Evolutionary conservation across 2,113 vertebrate species (phyloP), one percentile per base, ranked within the genome.

Genomic region (Strigops habroptila): DNA sequence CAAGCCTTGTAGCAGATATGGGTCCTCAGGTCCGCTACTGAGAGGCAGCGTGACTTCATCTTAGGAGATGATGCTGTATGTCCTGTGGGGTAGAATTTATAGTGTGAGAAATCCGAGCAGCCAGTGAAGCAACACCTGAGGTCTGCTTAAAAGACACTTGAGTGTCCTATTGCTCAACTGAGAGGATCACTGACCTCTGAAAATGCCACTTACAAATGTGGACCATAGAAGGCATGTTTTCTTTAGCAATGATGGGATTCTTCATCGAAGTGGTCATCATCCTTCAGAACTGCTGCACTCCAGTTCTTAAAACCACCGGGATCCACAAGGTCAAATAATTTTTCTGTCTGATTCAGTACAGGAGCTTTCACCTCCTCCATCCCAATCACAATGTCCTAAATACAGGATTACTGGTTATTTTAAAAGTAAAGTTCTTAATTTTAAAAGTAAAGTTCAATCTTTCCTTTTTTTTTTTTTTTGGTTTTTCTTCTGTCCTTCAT

Each of bases 171-270:
- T 70, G 7, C 13, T 49, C 18, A 39, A 27, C 27, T 9, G 2
- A 1, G 7, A 25, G 44, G 10, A 77, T 44, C 0, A 0, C 2
- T 62, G 28, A 31, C 25, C 8, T 49, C 30, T 73, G 30, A 51
- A 85, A 57, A 48, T 23, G 37, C 4, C 9, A 27, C 2, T 69
- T 31, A 17, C 7, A 69, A 39, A 64, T 4, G 3, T 6, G 15
- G 11, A 24, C 7, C 19, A 24, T 0, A 67, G 9, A 67, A 9
- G 21, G 41, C 76, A 77, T 0, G 0, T 28, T 71, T 82, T 68
- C 19, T 55, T 91, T 30, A 68, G 1, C 9, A 71, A 51, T 39
- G 19, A 62, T 74, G 8, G 6, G 4, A 62, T 62, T 55, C 9
- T 39, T 69, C 28, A 33, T 31, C 1, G 4, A 33, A 51, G 27